Conservation (phyloP, 2,113 vertebrate genomes). For the Gasterosteus aculeatus region DNA sequence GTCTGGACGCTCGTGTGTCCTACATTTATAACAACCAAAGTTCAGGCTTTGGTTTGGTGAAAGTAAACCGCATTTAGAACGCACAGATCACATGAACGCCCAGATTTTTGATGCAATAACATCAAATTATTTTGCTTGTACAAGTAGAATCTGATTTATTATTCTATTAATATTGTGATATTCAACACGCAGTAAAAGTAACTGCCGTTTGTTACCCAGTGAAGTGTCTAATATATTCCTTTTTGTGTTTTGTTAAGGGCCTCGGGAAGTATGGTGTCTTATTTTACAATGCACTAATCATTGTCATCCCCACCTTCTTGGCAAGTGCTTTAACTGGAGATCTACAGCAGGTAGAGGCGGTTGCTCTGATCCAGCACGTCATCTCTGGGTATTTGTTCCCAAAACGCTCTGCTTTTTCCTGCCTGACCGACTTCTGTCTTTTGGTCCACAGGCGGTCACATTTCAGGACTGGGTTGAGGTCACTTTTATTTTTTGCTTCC, state of each 20-base stretch:
- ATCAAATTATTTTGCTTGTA: not conserved
- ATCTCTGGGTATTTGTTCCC: not conserved
- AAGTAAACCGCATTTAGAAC: slow-evolving; percentile 4
- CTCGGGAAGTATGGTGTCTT: slow-evolving; percentile 92
- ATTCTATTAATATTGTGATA: not conserved
- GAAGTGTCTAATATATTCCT: slow-evolving; percentile 7
- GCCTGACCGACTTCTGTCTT: slow-evolving; percentile 21
- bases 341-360: slow-evolving; percentile 81
- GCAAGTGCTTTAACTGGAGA: slow-evolving; percentile 87
- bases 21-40: not conserved
- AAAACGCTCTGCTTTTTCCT: not conserved
- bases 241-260: slow-evolving; percentile 75
- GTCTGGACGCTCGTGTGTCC: not conserved
- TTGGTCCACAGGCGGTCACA: slow-evolving; percentile 79
- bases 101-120: not conserved
- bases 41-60: not conserved
- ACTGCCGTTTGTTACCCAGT: not conserved
- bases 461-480: slow-evolving; percentile 87
- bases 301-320: slow-evolving; percentile 86
- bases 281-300: slow-evolving; percentile 93
- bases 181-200: not conserved
- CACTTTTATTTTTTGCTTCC: slow-evolving; percentile 87
- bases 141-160: not conserved
- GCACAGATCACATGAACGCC: not conserved
- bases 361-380: not conserved